Evolutionary conservation across 2,113 vertebrate species (phyloP).

Genomic region (Festucalex cinctus): DNA sequence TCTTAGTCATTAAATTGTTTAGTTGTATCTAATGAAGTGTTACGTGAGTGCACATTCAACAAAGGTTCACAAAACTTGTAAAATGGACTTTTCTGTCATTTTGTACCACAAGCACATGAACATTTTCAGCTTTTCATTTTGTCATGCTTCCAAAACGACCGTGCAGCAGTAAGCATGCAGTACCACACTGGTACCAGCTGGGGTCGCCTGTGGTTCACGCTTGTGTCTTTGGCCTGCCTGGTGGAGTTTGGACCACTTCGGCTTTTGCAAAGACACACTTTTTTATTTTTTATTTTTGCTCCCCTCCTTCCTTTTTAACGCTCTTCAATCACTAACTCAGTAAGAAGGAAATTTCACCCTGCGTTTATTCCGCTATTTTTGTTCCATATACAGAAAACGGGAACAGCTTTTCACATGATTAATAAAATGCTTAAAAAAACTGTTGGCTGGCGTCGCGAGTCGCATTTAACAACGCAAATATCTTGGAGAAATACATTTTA

Average conservation of each 20-base stretch:
- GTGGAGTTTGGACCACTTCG: slow-evolving; percentile 36
- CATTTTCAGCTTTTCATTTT: no score
- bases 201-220: slow-evolving; percentile 64
- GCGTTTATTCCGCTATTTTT: background rate
- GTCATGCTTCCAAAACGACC: no score
- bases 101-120: background rate
- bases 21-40: no score
- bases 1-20: no score
- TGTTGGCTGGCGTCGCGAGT: background rate
- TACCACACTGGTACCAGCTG: slow-evolving; percentile 23
- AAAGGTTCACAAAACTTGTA: no score
- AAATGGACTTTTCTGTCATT: background rate
- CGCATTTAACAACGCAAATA: background rate
- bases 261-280: slow-evolving; percentile 6
- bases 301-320: background rate
- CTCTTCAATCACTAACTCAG: slow-evolving; percentile 7
- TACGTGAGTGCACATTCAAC: no score
- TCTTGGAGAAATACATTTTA: no score
- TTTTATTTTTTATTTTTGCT: background rate
- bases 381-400: background rate
- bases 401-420: background rate
- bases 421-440: background rate
- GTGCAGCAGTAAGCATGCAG: slow-evolving; percentile 1
- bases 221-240: slow-evolving; percentile 26
- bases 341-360: background rate